Evolutionary conservation across 64 coral and sea anemone genomes (phyloP), one percentile per base, ranked within the genome.

Genomic region (Actinia tenebrosa): DNA sequence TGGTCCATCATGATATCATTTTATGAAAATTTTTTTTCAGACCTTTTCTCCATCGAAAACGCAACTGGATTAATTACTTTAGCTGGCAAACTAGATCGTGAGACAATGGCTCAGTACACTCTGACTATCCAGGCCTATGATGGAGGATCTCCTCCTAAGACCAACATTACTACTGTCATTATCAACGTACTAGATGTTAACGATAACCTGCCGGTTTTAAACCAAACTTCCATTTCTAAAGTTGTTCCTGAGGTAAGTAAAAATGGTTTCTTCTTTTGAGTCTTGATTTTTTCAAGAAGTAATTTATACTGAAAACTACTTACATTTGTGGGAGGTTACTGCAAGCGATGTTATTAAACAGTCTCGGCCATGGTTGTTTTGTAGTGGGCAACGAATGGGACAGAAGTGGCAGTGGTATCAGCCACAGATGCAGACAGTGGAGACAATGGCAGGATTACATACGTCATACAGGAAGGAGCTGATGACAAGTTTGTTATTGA

Each of bases 161-260:
- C 78, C 45, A 83, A 86, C 19, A 89, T 60, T 83, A 86, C 77
- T 56, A n/a, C 13, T 71, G 64, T 98, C 52, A 84, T 55, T 64
- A 62, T 98, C 23, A 86, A 80, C 53, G 89, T 98, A n/a, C 86
- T 19, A 25, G 95, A 98, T 86, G 83, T 86, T 53, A 98, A 98
- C 46, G 95, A 98, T 56, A 98, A 98, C 55, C 80, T 88, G 42
- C 95, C 69, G 15, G 69, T 75, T 30, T 30, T 75, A 10, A 75
- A 75, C 26, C 25, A 75, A 26, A 75, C 69, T 30, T 75, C 69
- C 9, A 43, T 75, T 14, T 27, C 69, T 14, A 75, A 75, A 42
- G 20, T 18, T 2, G 9, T 75, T 42, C 14, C 69, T 75, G 69
- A 75, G 69, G 69, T 75, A 75, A 30, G 69, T 42, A 26, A 42